phyloP scores from a whole-genome alignment of 2,113 vertebrate genomes.

The Lophotis ruficrista region DNA sequence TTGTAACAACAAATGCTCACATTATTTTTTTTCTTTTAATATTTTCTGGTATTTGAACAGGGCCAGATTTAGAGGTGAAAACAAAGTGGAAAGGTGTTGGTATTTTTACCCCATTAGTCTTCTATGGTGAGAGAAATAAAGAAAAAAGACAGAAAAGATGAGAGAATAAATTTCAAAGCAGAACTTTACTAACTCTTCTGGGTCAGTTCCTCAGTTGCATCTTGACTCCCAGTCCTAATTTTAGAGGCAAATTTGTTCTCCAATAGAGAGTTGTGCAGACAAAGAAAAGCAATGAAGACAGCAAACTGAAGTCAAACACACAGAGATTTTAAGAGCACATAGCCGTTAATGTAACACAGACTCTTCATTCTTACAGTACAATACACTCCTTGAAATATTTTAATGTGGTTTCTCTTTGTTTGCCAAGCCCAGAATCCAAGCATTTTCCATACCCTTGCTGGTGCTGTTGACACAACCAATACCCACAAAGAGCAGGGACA shows the following conservation, averaged over 20 bases:
- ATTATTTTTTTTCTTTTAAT: not conserved
- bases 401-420: not conserved
- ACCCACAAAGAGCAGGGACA: not conserved
- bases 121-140: not conserved
- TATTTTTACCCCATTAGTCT: not conserved
- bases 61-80: not conserved
- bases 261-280: not conserved
- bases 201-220: not conserved
- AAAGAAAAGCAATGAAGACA: not conserved
- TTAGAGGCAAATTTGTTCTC: not conserved
- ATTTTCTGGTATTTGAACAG: not conserved
- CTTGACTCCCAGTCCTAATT: not conserved
- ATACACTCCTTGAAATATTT: not conserved
- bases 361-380: not conserved
- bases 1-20: not conserved
- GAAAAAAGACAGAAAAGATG: rapidly evolving
- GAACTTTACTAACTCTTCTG: not conserved
- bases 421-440: not conserved
- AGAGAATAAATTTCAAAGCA: not conserved
- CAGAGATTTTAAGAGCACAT: not conserved
- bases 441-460: not conserved
- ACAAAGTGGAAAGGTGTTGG: rapidly evolving
- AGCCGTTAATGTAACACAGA: not conserved
- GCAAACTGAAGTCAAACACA: not conserved
- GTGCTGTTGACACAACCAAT: not conserved